phyloP scores from a whole-genome alignment of 2,797 vertebrate species.

The Eidolon dupreanum region DNA sequence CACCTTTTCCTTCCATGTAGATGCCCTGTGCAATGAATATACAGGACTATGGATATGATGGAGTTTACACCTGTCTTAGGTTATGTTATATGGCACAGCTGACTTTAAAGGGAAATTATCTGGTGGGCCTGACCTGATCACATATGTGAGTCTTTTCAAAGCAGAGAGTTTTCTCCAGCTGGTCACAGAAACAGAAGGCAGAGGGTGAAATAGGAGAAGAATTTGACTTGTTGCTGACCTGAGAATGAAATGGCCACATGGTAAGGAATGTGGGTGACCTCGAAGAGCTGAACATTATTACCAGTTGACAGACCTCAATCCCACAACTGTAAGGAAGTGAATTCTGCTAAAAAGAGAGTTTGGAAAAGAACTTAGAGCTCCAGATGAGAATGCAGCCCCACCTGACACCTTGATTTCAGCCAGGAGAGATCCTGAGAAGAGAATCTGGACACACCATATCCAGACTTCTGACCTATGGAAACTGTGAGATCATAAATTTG shows the following conservation, averaged over 20 bases:
- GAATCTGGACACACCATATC: background rate
- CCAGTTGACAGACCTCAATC: background rate
- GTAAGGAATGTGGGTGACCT: background rate
- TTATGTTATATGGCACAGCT: background rate
- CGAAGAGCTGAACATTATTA: background rate
- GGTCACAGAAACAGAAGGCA: background rate
- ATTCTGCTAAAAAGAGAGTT: background rate
- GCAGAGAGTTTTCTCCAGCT: background rate
- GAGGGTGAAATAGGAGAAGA: background rate
- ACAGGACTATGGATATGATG: background rate
- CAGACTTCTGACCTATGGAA: background rate
- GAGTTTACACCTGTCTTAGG: background rate
- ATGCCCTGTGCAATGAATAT: background rate
- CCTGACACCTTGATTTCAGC: background rate
- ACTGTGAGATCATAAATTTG: background rate
- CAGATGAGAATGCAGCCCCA: background rate
- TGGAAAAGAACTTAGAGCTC: background rate
- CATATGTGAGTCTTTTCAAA: background rate
- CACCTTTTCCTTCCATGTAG: background rate
- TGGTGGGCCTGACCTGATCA: background rate
- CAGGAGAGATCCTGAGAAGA: background rate
- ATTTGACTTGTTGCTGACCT: background rate
- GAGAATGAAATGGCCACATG: background rate
- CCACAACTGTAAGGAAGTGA: background rate
- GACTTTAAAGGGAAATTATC: background rate